Percentiles rank a stretch among this genome's conserved stretches.
Evolutionary conservation across 2,888 invertebrate genomes (phyloP).

Genomic region (Mesopsocus fuscifrons): DNA sequence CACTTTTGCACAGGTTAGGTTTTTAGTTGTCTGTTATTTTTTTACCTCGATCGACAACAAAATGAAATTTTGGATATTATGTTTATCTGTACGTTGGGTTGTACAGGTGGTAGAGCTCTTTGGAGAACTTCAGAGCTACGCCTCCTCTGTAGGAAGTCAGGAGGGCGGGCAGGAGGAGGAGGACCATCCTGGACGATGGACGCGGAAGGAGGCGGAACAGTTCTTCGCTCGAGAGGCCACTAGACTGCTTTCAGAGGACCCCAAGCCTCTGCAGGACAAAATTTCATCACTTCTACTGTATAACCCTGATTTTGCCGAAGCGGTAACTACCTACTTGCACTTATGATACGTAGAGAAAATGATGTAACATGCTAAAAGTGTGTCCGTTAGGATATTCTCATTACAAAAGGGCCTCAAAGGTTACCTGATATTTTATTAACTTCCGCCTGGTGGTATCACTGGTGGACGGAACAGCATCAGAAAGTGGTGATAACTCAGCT

Average conservation of each 20-base stretch:
- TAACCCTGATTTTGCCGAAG: slow-evolving; percentile 64
- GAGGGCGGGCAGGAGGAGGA: slow-evolving; percentile 14
- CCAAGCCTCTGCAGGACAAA: slow-evolving; percentile 53
- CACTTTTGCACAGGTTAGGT: slow-evolving; percentile 54
- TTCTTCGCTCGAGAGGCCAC: slow-evolving; percentile 76
- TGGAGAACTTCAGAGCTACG: background rate
- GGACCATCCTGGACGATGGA: slow-evolving; percentile 51
- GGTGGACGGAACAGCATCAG: too few species aligned
- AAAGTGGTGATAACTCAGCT: too few species aligned
- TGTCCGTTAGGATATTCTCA: too few species aligned
- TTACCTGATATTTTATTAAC: too few species aligned
- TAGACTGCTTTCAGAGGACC: slow-evolving; percentile 54
- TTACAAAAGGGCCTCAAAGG: too few species aligned
- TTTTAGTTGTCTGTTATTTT: slow-evolving; percentile 2
- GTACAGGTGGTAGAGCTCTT: slow-evolving; percentile 1
- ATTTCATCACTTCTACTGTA: slow-evolving; percentile 51
- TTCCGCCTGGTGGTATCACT: too few species aligned
- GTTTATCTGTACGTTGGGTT: too few species aligned
- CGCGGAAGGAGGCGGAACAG: slow-evolving; percentile 71
- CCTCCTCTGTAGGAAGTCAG: background rate
- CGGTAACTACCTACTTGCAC: slow-evolving; percentile 41
- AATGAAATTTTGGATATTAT: too few species aligned
- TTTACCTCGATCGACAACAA: too few species aligned
- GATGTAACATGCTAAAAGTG: too few species aligned
- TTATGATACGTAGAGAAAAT: slow-evolving; percentile 9